These are phyloP conservation scores for Hololepta plana DNA, from an alignment of 2,888 invertebrate genomes.

Conservation along the genomic window DNA sequence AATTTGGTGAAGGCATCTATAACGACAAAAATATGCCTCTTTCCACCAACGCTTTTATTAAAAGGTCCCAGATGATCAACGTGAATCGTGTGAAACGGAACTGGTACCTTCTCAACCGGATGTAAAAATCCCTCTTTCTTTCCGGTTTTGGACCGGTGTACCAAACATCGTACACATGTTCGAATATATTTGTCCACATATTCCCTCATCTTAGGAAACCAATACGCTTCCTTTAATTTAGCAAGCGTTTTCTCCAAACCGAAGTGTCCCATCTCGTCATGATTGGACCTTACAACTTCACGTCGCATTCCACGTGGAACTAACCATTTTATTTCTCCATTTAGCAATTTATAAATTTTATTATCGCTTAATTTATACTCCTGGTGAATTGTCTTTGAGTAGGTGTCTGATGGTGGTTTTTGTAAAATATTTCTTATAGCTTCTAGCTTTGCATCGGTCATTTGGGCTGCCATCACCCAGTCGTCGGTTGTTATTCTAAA, in stretches of 20 bases:
- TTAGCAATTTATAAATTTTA: constrained; percentile 4
- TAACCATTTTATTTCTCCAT: constrained; percentile 7
- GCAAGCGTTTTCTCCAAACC: constrained; percentile 18
- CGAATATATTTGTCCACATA: constrained; percentile 22
- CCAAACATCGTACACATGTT: constrained; percentile 22
- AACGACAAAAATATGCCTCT: constrained; percentile 17
- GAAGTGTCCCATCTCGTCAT: constrained; percentile 23
- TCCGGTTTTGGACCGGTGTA: constrained; percentile 15
- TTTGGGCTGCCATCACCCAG: constrained; percentile 12
- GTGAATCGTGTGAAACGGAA: constrained; percentile 24
- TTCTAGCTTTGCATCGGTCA: constrained; percentile 5
- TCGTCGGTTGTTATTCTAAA: constrained; percentile 18
- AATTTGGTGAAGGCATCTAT: constrained; percentile 23
- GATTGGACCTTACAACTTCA: constrained; percentile 11
- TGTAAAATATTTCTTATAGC: constrained; percentile 1
- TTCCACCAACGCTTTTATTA: constrained; percentile 11
- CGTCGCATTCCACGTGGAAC: constrained; percentile 8
- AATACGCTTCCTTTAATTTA: constrained; percentile 18
- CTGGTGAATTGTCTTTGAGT: constrained; percentile 3
- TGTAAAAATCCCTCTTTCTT: constrained; percentile 19
- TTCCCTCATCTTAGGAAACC: constrained; percentile 21
- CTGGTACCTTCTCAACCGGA: constrained; percentile 21
- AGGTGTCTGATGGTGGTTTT: constrained; percentile 1
- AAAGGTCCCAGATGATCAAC: constrained; percentile 25
- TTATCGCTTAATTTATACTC: constrained; percentile 5